A percentile compares a stretch with the other conserved stretches of the same genome.
Evolutionary conservation across 2,113 vertebrate species (phyloP).

Genomic region (Balaenoptera acutorostrata): DNA sequence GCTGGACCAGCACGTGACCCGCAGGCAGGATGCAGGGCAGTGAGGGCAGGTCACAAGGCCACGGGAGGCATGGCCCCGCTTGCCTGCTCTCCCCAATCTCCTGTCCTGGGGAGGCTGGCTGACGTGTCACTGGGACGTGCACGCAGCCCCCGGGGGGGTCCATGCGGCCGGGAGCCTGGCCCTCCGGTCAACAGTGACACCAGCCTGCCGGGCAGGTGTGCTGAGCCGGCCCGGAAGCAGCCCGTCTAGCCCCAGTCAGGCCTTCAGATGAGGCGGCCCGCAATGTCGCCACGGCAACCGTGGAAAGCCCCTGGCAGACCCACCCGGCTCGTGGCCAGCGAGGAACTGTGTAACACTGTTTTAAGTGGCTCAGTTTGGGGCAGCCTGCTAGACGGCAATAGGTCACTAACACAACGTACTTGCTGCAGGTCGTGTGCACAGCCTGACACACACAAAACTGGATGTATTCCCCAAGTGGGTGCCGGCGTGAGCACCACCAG

Average conservation of each 20-base stretch:
- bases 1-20: too few relatives aligned
- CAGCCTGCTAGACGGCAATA: not conserved
- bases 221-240: not conserved
- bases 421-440: not conserved
- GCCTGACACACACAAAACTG: not conserved
- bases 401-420: rapidly evolving
- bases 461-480: rapidly evolving
- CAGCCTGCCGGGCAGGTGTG: not conserved
- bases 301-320: not conserved
- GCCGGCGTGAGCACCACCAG: too few relatives aligned
- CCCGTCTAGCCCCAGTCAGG: too few relatives aligned
- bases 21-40: not conserved
- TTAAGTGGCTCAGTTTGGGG: not conserved
- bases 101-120: not conserved
- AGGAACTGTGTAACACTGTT: not conserved
- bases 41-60: not conserved
- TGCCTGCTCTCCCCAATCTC: not conserved
- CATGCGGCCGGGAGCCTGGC: not conserved
- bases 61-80: not conserved
- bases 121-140: not conserved
- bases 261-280: not conserved
- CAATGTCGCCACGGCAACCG: rapidly evolving
- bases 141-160: not conserved
- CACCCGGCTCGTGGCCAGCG: not conserved
- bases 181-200: too few relatives aligned